phyloP scores from a whole-genome alignment of 1,140 invertebrate species.

The Eufriesea mexicana region DNA sequence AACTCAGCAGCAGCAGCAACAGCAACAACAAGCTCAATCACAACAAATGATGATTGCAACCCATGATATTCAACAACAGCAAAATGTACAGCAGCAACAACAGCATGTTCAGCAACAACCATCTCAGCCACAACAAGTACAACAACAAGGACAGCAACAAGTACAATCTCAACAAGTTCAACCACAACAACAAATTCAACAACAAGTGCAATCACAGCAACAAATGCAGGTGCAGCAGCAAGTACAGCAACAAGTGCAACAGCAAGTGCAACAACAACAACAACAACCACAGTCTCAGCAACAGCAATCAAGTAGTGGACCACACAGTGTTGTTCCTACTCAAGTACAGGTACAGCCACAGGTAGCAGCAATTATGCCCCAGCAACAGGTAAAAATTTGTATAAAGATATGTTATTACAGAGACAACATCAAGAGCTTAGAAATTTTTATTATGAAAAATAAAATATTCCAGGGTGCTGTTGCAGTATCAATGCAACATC shows the following conservation, averaged over 20 bases:
- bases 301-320: slow-evolving; percentile 75
- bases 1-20: slow-evolving; percentile 79
- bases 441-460: slow-evolving; percentile 5
- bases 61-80: slow-evolving; percentile 79
- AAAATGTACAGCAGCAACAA: slow-evolving; percentile 83
- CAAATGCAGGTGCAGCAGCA: slow-evolving; percentile 72
- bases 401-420: background rate
- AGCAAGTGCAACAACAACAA: slow-evolving; percentile 78
- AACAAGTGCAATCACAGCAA: slow-evolving; percentile 74
- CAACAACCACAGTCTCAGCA: slow-evolving; percentile 79
- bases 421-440: slow-evolving; percentile 40
- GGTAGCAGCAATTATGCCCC: slow-evolving; percentile 84
- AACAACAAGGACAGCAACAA: slow-evolving; percentile 79
- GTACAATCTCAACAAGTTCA: slow-evolving; percentile 73
- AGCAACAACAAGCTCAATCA: slow-evolving; percentile 80
- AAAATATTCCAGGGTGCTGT: slow-evolving; percentile 75
- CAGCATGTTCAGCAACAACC: slow-evolving; percentile 75
- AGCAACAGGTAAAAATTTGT: slow-evolving; percentile 79
- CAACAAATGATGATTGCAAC: slow-evolving; percentile 78
- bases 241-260: slow-evolving; percentile 76
- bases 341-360: slow-evolving; percentile 82
- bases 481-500: slow-evolving; percentile 82
- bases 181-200: slow-evolving; percentile 78
- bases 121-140: slow-evolving; percentile 74
- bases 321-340: slow-evolving; percentile 78